Evolutionary conservation across 2,113 vertebrate genomes (phyloP), one percentile per base, ranked within the genome.

Genomic region (Sturnus vulgaris): DNA sequence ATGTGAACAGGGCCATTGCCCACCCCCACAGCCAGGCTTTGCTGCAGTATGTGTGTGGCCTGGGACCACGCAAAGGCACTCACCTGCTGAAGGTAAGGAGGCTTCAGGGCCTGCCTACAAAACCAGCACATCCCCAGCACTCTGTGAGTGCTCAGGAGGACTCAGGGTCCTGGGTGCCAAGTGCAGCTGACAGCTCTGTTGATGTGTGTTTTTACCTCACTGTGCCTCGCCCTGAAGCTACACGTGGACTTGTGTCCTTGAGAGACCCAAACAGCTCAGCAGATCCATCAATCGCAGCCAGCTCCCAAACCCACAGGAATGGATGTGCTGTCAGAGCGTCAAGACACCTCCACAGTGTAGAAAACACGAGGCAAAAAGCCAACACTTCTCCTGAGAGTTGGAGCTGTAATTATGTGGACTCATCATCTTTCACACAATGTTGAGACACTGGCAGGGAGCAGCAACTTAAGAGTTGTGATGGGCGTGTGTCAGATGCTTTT

Each of bases 1-100:
- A 99, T 86, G 99, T 99, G 95, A 99, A 99, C 95, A 97, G 99
- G 40, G 99, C 99, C 46, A 99, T 99, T 11, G 98, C 99, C 59
- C 99, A 99, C 94, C 98, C 99, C 42, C 99, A 99, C 87, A 99
- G 99, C 90, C 99, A 99, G 97, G 99, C 99, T 91, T 96, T 99
- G 95, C 98, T 99, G 75, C 99, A 99, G 93, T 99, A 98, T 4
- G 99, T 99, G 71, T 99, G 99, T 90, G 99, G 99, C 80, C 96
- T 99, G 83, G 99, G 99, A 71, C 98, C 99, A 65, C 98, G 99
- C 90, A 99, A 99, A 96, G 99, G 99, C 73, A 98, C 99, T 28
- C 99, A 99, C 69, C 97, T 99, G 72, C 98, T 99, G 1, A 99
- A 99, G 98, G 99, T 99, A 97, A 96, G 97, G 40, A 73, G 76